A percentile compares a stretch with the other conserved stretches of the same genome.
Evolutionary conservation across 2,113 vertebrate genomes (phyloP).

Genomic region (Zapus hudsonius): DNA sequence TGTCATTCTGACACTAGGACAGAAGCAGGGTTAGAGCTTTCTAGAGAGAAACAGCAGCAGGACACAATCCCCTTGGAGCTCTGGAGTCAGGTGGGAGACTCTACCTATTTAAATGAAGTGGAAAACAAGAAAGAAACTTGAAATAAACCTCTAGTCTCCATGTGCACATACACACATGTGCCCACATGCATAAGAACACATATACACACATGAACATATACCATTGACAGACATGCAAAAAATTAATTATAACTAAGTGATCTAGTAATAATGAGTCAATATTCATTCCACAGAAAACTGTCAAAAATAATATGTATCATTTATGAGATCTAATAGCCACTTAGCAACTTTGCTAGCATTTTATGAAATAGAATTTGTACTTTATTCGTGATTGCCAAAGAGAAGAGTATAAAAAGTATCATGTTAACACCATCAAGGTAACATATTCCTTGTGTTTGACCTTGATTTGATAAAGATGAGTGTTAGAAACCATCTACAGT

Average conservation of each 20-base stretch:
- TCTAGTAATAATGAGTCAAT: background rate
- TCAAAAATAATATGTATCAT: background rate
- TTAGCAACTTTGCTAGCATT: background rate
- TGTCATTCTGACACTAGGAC: background rate
- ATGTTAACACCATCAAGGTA: slow-evolving; percentile 29
- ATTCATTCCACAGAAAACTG: background rate
- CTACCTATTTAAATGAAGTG: too few relatives aligned
- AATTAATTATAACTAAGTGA: background rate
- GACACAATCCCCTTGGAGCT: background rate
- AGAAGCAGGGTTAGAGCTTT: background rate
- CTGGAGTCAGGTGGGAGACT: too few relatives aligned
- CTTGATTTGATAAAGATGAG: slow-evolving; percentile 49
- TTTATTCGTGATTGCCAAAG: slow-evolving; percentile 8
- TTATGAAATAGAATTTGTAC: background rate
- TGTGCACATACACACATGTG: too few relatives aligned
- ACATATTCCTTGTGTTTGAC: background rate
- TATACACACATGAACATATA: background rate
- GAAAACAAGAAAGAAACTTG: too few relatives aligned
- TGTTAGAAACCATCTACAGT: background rate
- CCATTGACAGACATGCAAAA: background rate
- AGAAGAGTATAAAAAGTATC: background rate
- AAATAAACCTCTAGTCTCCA: too few relatives aligned
- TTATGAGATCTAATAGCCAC: background rate
- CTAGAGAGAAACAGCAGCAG: background rate
- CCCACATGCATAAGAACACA: too few relatives aligned